Conservation (phyloP, 2,113 vertebrate genomes). For the cat (Felis catus) region F.catus_Fca126_mat1.0 CM031413.1:97783501-97784000, state of each 20-base stretch:
- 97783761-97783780: background rate
- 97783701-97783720: background rate
- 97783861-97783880: background rate
- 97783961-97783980: background rate
- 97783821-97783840: background rate
- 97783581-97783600: too few relatives aligned
- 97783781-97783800: background rate
- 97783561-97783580: too few relatives aligned
- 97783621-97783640: background rate
- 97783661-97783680: background rate
- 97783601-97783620: background rate
- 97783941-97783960: constrained; percentile 4
- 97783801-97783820: background rate
- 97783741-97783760: background rate
- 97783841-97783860: accelerated
- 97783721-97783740: background rate
- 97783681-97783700: background rate
- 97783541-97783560: too few relatives aligned
- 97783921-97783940: background rate
- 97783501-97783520: too few relatives aligned
- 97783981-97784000: background rate
- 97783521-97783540: too few relatives aligned
- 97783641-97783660: background rate
- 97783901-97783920: background rate
- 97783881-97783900: background rate